Percentiles rank a stretch among this genome's conserved stretches.
These are phyloP conservation scores for Whitmania pigra DNA, from an alignment of 1,140 invertebrate species.

Conservation along the genomic window DNA sequence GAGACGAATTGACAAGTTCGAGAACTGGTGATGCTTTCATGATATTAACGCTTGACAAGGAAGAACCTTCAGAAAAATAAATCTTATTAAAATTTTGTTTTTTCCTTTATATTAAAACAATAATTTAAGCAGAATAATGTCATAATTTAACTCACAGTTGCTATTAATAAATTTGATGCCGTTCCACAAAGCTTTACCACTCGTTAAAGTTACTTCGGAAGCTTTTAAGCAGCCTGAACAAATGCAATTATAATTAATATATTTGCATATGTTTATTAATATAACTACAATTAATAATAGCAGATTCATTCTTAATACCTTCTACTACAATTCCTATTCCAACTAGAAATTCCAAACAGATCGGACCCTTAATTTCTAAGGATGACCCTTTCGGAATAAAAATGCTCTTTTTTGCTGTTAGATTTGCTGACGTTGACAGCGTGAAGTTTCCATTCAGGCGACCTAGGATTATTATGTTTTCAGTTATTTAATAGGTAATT, in stretches of 20 bases:
- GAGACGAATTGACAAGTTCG: background rate
- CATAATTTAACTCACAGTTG: background rate
- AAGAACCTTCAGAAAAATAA: background rate
- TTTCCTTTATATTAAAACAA: no score
- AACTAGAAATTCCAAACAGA: background rate
- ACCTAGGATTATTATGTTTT: background rate
- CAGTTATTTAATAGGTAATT: no score
- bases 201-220: background rate
- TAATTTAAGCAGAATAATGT: no score
- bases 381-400: background rate
- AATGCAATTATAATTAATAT: no score
- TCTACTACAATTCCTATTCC: background rate
- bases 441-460: background rate
- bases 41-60: background rate
- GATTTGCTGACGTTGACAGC: background rate
- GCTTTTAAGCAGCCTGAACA: background rate
- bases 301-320: background rate
- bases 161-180: slow-evolving; percentile 6
- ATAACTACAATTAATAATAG: no score
- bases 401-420: background rate
- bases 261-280: no score
- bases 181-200: background rate
- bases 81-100: no score
- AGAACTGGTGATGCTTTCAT: background rate
- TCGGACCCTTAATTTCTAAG: background rate